Base-by-base conservation (phyloP, 2,797 vertebrate species). In the Sylvia borin region DNA sequence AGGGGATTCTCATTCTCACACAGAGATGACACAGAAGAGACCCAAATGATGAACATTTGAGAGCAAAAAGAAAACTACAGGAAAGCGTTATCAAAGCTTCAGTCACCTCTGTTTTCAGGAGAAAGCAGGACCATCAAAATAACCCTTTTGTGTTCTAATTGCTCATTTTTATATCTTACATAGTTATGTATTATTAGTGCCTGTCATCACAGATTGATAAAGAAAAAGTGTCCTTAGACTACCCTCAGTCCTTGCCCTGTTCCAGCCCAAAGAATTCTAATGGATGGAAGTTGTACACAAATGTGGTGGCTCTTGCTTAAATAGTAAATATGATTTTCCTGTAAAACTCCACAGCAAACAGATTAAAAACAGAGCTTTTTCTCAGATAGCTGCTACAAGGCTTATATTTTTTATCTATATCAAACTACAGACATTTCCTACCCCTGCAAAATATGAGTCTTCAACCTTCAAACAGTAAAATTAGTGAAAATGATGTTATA, bases 291-390 rank as follows among this genome's bases (percentile, higher is more conserved):
- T 3, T 36, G 32, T 9, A 66, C 7, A 57, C 26, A 84, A 85
- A 60, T 24, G 5, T 8, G 26, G 7, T 6, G 27, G 1, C 15
- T 74, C 54, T 42, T 21, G 47, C 12, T 15, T 31, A 29, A 40
- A 5, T 15, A 24, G 4, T 29, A 7, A 75, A 40, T 24, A 8
- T 2, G n/a, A 34, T 65, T 42, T 42, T 2, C 3, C 10, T 7
- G 2, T 2, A 9, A 54, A 70, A 42, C 1, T 3, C 1, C 3
- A 7, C 14, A 24, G 16, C 10, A 62, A 58, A 17, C 2, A 45
- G 36, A 13, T 4, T 50, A 71, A 40, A 68, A 13, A 5, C 0
- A 58, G n/a, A 65, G 20, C 1, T 51, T 51, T 71, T 67, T 47
- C 45, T 34, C 31, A 53, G 55, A 25, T 0, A 36, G 5, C 13